These are phyloP conservation scores for Dermochelys coriacea DNA, from an alignment of 2,797 vertebrate species.

Conservation along the genomic window DNA sequence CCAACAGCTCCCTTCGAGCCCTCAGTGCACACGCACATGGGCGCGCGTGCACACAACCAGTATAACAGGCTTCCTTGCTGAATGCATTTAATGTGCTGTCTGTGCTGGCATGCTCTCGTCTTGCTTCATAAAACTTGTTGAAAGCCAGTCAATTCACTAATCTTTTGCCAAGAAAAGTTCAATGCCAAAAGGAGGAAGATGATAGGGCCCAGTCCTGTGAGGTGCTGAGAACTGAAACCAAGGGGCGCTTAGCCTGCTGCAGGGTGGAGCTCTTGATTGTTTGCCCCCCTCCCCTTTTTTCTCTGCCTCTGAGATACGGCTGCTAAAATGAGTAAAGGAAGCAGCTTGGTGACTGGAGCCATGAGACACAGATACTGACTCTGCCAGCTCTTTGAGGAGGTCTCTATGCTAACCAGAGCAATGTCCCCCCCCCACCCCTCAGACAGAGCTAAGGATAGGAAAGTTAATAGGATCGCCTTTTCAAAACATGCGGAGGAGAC, in stretches of 20 bases:
- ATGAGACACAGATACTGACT: fast-evolving
- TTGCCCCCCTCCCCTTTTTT: background rate
- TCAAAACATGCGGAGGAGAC: background rate
- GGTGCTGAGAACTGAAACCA: background rate
- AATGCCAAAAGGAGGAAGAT: constrained; percentile 59
- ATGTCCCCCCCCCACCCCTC: fast-evolving
- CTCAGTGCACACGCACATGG: constrained; percentile 59
- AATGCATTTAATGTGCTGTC: constrained; percentile 14
- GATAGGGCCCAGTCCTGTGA: constrained; percentile 59
- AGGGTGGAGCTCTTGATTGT: background rate
- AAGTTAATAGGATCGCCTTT: background rate
- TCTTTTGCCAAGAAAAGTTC: constrained; percentile 76
- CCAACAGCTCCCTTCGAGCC: constrained; percentile 49
- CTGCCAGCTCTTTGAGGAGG: background rate
- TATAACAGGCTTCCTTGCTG: constrained; percentile 43
- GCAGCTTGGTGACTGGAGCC: fast-evolving
- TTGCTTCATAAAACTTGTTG: constrained; percentile 75
- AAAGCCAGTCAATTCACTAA: constrained; percentile 76
- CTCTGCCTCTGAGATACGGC: fast-evolving
- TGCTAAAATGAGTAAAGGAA: background rate
- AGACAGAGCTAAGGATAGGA: fast-evolving
- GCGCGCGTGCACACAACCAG: constrained; percentile 29
- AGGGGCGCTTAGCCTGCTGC: background rate
- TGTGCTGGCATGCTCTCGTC: constrained; percentile 69
- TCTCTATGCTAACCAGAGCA: background rate